Evolutionary conservation across 2,797 vertebrate genomes (phyloP).

Genomic region (Liasis olivaceus): DNA sequence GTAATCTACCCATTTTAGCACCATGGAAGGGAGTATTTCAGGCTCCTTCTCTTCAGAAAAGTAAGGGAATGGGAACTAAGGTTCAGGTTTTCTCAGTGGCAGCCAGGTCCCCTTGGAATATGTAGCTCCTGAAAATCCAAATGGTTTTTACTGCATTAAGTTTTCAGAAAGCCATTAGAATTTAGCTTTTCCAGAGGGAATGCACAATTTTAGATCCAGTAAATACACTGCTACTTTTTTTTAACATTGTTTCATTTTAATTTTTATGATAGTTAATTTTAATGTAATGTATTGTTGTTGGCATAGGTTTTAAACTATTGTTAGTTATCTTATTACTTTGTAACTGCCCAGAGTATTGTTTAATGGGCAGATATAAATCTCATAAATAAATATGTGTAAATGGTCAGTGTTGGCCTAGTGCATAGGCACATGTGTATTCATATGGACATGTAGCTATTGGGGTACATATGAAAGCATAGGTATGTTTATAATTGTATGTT

Average conservation of each 20-base stretch:
- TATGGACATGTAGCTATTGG: neutral
- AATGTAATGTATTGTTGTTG: neutral
- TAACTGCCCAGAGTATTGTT: neutral
- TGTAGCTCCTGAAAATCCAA: neutral
- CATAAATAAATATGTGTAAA: neutral
- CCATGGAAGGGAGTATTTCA: neutral
- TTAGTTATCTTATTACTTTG: neutral
- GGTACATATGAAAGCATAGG: neutral
- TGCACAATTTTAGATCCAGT: neutral
- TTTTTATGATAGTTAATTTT: neutral
- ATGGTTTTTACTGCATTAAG: neutral
- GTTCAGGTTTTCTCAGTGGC: neutral
- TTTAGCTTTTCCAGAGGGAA: neutral
- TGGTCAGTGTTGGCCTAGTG: neutral
- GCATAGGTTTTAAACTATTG: neutral
- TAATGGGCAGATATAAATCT: neutral
- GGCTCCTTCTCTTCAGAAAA: neutral
- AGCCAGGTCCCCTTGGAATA: neutral
- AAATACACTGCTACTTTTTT: neutral
- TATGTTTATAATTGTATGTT: neutral
- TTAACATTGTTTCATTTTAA: neutral
- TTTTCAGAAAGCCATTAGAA: neutral
- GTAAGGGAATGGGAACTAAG: neutral
- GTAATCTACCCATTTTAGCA: neutral
- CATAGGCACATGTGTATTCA: neutral